Evolutionary conservation across 2,888 invertebrate species (phyloP), one percentile per base, ranked within the genome.

Genomic region (Brassicogethes aeneus): DNA sequence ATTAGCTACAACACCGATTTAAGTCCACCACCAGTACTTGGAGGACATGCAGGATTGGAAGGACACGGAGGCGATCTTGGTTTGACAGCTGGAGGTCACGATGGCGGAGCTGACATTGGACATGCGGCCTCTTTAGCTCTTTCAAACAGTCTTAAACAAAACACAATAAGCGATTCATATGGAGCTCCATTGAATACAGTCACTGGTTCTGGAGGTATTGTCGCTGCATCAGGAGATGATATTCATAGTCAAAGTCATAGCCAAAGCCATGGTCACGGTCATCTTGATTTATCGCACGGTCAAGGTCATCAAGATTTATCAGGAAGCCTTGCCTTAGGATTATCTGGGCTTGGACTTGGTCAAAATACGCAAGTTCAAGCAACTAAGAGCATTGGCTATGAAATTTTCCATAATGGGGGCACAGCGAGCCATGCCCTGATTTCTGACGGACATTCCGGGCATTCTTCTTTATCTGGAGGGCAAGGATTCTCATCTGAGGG

Each of bases 101-200:
- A 30, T 15, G 32, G 8, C 8, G 12, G 14, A 12, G 8, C 5
- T 12, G 32, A 32, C 14, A 13, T 32, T 3, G 23, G 23, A 23
- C 10, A 23, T 10, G 23, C 7, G 5, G 32, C 12, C 32, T 32
- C 32, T 32, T 40, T 37, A 3, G 37, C 40, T 14, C 40, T 37
- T 14, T 40, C 46, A 30, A 43, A 41, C 16, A 39, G 43, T 31
- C 34, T 7, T 10, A 23, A 23, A 10, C 8, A 14, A 15, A 40
- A 69, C 61, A 61, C 56, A 8, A 41, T 65, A 2, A 72, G 70
- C 44, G 73, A 74, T 51, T 75, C 74, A 2, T 76, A 76, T 50
- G 73, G 73, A 7, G 70, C 69, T n/a, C 75, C 76, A 16, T 49
- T 68, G 36, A 67, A 66, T 52, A 56, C 64, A 2, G 68, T 69